phyloP scores from a whole-genome alignment of 1,140 invertebrate genomes.

The Temnothorax longispinosus region DNA sequence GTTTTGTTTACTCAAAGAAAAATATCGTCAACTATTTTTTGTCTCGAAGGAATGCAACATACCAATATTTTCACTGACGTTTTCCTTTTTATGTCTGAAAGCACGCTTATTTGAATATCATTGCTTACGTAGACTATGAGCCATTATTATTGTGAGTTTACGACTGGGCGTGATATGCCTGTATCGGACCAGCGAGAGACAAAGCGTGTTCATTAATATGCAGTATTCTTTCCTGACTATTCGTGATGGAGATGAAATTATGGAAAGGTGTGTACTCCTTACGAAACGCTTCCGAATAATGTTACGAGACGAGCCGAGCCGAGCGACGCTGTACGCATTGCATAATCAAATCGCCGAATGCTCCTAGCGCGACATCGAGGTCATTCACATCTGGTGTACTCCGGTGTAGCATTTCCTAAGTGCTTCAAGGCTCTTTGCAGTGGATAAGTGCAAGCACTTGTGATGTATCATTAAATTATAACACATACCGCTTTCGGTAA shows the following conservation, averaged over 20 bases:
- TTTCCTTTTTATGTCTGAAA: constrained; percentile 4
- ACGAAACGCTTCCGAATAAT: constrained; percentile 62
- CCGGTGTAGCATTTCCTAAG: constrained; percentile 11
- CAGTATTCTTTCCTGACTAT: constrained; percentile 46
- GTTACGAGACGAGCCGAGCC: background rate
- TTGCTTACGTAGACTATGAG: constrained; percentile 6
- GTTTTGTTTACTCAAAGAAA: background rate
- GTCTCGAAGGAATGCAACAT: background rate
- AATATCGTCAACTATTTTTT: background rate
- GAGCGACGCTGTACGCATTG: constrained; percentile 23
- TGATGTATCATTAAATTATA: constrained; percentile 39
- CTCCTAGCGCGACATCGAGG: constrained; percentile 29
- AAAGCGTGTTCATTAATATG: constrained; percentile 61
- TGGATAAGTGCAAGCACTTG: constrained; percentile 4
- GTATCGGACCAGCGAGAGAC: constrained; percentile 13
- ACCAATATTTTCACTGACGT: background rate
- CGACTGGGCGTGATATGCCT: constrained; percentile 28
- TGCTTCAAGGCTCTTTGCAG: constrained; percentile 5
- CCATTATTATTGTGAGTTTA: constrained; percentile 54
- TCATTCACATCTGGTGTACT: constrained; percentile 40
- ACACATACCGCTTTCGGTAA: background rate
- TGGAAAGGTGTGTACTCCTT: constrained; percentile 42
- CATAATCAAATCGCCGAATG: constrained; percentile 52
- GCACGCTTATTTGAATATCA: constrained; percentile 6
- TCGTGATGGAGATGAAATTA: constrained; percentile 57